These are phyloP conservation scores for Thalassaphorura encarpata DNA, from an alignment of 1,140 invertebrate species.

Conservation along the genomic window DNA sequence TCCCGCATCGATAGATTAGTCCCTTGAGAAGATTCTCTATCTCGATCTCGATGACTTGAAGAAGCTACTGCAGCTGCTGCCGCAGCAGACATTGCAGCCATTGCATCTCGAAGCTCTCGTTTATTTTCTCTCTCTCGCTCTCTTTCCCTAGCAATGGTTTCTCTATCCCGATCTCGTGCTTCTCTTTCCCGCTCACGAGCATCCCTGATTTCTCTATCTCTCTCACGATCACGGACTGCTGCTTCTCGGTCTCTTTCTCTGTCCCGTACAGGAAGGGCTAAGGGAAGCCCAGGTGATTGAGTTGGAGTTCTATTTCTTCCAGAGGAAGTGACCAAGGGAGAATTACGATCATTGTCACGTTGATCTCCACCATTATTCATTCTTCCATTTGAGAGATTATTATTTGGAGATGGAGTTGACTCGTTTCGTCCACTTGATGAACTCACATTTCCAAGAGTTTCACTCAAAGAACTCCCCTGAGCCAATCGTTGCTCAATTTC, in stretches of 20 bases:
- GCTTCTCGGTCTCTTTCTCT: conserved; percentile 12
- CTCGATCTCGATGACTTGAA: neutral
- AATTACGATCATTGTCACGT: conserved; percentile 15
- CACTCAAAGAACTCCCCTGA: conserved; percentile 48
- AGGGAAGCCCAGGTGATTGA: conserved; percentile 28
- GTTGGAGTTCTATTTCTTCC: conserved; percentile 31
- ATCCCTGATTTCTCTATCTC: conserved; percentile 31
- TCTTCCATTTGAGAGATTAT: conserved; percentile 42
- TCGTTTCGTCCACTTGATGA: conserved; percentile 23
- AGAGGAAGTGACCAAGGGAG: conserved; percentile 24
- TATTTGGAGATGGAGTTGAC: conserved; percentile 39
- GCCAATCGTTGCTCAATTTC: conserved; percentile 91
- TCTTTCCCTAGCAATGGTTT: conserved; percentile 31
- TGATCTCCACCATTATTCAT: conserved; percentile 34
- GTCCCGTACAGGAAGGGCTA: neutral
- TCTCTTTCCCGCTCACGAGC: conserved; percentile 40
- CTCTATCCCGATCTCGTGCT: conserved; percentile 3
- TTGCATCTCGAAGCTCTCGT: conserved; percentile 23
- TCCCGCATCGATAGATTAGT: no score
- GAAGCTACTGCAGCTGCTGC: neutral
- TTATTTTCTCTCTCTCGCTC: conserved; percentile 24
- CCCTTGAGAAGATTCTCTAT: no score
- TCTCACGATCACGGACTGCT: conserved; percentile 21
- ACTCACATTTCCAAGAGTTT: conserved; percentile 36
- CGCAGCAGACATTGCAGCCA: neutral